Conservation (phyloP, 2,113 vertebrate species). For the Catharus bicknelli region DNA sequence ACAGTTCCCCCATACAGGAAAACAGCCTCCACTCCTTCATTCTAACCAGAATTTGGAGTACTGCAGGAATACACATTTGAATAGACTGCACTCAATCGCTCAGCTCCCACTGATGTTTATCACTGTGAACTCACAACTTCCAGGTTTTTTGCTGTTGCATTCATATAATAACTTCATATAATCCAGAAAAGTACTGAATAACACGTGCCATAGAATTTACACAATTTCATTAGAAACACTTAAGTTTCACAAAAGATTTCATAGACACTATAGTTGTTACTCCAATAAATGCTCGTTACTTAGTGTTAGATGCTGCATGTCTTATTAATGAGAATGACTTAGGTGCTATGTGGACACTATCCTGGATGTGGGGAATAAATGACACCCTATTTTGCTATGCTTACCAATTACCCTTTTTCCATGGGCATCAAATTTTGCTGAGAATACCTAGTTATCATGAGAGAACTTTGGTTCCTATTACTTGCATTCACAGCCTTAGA, state of each 20-base stretch:
- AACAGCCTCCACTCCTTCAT: neutral
- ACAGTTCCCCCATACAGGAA: neutral
- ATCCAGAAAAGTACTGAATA: neutral
- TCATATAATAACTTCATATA: neutral
- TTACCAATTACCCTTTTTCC: neutral
- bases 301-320: neutral
- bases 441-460: neutral
- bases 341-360: neutral
- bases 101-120: neutral
- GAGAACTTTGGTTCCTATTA: neutral
- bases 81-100: neutral
- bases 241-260: rapidly evolving
- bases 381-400: neutral
- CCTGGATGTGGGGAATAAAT: neutral
- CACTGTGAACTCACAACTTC: neutral
- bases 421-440: neutral
- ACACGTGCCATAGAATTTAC: rapidly evolving
- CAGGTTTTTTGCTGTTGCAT: neutral
- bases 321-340: neutral
- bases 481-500: neutral
- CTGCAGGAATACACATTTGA: neutral
- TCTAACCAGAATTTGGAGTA: neutral
- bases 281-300: rapidly evolving
- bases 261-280: neutral
- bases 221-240: neutral